Evolutionary conservation across 2,888 invertebrate species (phyloP).

Genomic region (Trachelus iudaicus): DNA sequence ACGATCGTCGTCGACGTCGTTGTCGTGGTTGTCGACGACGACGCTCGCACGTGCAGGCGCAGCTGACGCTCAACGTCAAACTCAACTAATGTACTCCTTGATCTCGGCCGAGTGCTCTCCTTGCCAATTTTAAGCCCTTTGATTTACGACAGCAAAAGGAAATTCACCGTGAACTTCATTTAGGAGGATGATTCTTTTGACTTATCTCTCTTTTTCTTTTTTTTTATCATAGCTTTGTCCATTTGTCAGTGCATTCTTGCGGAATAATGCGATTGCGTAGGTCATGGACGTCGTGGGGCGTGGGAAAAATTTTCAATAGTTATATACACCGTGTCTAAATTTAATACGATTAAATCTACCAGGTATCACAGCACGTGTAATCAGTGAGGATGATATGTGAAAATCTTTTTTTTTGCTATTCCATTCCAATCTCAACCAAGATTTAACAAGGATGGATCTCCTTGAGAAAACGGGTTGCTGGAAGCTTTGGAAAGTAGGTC

Average conservation of each 20-base stretch:
- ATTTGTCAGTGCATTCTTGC: background rate
- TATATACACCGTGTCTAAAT: background rate
- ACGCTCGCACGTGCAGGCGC: conserved; percentile 45
- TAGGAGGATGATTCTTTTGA: conserved; percentile 11
- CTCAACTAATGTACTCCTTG: conserved; percentile 58
- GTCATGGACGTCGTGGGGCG: background rate
- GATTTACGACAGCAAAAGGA: conserved; percentile 57
- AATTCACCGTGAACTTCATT: conserved; percentile 54
- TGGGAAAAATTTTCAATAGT: background rate
- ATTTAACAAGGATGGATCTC: background rate
- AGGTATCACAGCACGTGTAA: background rate
- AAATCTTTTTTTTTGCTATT: background rate
- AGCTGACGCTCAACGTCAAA: conserved; percentile 62
- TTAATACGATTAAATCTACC: background rate
- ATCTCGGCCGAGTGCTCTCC: conserved; percentile 41
- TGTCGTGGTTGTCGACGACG: conserved; percentile 8
- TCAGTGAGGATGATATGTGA: background rate
- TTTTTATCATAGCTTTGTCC: background rate
- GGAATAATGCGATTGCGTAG: background rate
- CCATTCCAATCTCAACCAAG: background rate
- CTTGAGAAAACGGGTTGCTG: background rate
- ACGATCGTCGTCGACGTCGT: conserved; percentile 16
- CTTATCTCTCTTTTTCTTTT: background rate
- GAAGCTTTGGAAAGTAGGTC: background rate
- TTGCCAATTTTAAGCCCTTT: conserved; percentile 57